Evolutionary conservation across 2,888 invertebrate species (phyloP).

Genomic region (Acronicta leporina): DNA sequence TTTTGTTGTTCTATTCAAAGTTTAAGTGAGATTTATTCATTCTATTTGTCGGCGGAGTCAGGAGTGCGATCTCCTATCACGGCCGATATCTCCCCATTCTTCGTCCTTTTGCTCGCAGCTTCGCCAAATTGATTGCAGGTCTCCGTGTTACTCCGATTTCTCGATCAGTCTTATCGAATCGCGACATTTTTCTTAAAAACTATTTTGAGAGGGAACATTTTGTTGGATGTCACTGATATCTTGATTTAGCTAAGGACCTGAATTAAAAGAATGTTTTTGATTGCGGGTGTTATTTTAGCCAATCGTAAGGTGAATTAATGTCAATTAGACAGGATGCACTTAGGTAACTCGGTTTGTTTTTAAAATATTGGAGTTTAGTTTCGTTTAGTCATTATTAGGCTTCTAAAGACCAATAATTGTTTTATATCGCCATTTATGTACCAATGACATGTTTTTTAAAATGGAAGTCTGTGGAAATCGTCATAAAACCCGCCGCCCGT

Average conservation of each 20-base stretch:
- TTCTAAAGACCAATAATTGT: too few species aligned
- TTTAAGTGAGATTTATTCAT: slow-evolving; percentile 56
- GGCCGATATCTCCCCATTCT: slow-evolving; percentile 46
- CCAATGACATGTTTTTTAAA: too few species aligned
- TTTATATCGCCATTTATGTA: too few species aligned
- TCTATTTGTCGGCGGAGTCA: slow-evolving; percentile 56
- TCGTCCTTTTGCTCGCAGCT: slow-evolving; percentile 43
- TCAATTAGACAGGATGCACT: too few species aligned
- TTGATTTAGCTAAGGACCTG: background rate
- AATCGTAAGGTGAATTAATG: too few species aligned
- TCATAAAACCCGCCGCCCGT: too few species aligned
- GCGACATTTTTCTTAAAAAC: slow-evolving; percentile 40
- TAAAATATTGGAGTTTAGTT: too few species aligned
- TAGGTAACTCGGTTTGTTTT: too few species aligned
- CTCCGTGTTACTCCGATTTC: slow-evolving; percentile 35
- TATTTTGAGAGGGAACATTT: slow-evolving; percentile 19
- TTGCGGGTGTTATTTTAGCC: background rate
- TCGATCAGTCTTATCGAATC: slow-evolving; percentile 42
- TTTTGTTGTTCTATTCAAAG: slow-evolving; percentile 47
- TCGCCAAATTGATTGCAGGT: slow-evolving; percentile 49
- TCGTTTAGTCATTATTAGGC: too few species aligned
- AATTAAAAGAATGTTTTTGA: slow-evolving; percentile 8
- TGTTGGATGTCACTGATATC: slow-evolving; percentile 14
- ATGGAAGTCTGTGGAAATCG: too few species aligned
- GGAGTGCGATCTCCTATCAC: slow-evolving; percentile 44